Evolutionary conservation across 2,888 invertebrate genomes (phyloP), one percentile per base, ranked within the genome.

Genomic region (Lypha dubia): DNA sequence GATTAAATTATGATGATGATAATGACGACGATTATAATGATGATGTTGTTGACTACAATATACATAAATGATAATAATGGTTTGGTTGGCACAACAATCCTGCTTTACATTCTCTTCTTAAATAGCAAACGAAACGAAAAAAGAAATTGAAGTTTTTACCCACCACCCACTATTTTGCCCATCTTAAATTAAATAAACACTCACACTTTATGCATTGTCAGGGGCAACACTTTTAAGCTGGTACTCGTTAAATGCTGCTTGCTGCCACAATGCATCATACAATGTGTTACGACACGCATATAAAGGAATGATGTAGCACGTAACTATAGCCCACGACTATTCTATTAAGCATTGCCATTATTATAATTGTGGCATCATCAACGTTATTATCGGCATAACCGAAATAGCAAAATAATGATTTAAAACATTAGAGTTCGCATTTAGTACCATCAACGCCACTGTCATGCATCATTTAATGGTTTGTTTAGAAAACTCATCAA

Each of bases 301-400:
- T 58, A 62, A 35, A 35, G 22, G 22, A 5, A 49, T 46, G 35
- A 60, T 60, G n/a, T n/a, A 46, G 49, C 51, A 51, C 46, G 22
- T 44, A 62, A 24, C 51, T 32, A 17, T 35, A 62, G 53, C 53
- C 53, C 65, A 56, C 35, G 20, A 35, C 11, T 1, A n/a, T 49
- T 28, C 44, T 15, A 8, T 13, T 38, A 38, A 74, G 0, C 60
- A 22, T 24, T 70, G 56, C 51, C 68, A 74, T 77, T 84, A 74
- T 81, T 17, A 65, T 84, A 84, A 84, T 84, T 84, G 81, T 77
- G 81, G 84, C 65, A 84, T 65, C 75, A 79, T 79, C 51, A 79
- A 44, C 79, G 73, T 60, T 62, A 68, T 74, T 68, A 68, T 74
- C 51, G 51, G 17, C 70, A 75, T 71, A 75, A 84, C 65, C 32